A percentile compares a stretch with the other conserved stretches of the same genome.
Evolutionary conservation across 2,797 vertebrate genomes (phyloP).

Genomic region (Diplodus sargus): DNA sequence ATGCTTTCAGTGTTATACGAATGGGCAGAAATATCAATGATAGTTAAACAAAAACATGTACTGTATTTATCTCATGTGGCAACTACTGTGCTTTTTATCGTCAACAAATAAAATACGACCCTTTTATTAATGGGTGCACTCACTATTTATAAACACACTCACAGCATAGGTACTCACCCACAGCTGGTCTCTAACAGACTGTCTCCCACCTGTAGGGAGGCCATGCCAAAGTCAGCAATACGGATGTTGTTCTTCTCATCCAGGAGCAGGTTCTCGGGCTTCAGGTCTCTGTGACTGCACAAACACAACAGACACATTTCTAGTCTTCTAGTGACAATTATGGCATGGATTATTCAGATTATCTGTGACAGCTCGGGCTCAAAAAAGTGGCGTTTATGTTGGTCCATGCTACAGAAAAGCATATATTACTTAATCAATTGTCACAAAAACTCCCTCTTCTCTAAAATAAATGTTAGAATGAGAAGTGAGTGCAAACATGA

Average conservation of each 20-base stretch:
- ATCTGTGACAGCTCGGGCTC: neutral
- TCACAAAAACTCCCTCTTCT: neutral
- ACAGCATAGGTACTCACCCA: conserved; percentile 85
- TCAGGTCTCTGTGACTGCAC: conserved; percentile 93
- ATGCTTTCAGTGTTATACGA: neutral
- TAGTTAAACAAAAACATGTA: neutral
- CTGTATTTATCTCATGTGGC: neutral
- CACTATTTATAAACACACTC: conserved; percentile 16
- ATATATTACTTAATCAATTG: neutral
- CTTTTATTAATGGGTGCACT: neutral
- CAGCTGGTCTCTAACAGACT: conserved; percentile 95
- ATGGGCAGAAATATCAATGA: neutral
- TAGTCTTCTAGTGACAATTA: neutral
- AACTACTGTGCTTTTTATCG: neutral
- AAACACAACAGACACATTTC: conserved; percentile 32
- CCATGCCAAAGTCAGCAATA: conserved; percentile 96
- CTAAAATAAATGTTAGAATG: neutral
- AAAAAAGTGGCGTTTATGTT: conserved; percentile 11
- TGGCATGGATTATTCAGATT: neutral
- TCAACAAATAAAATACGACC: neutral
- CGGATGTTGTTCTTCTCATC: conserved; percentile 96
- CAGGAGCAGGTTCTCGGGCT: conserved; percentile 94
- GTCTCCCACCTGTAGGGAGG: conserved; percentile 95
- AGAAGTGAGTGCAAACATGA: neutral
- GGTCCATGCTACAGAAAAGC: neutral